A percentile compares a stretch with the other conserved stretches of the same genome.
Evolutionary conservation across 2,797 vertebrate genomes (phyloP).

Genomic region (Tadarida brasiliensis): DNA sequence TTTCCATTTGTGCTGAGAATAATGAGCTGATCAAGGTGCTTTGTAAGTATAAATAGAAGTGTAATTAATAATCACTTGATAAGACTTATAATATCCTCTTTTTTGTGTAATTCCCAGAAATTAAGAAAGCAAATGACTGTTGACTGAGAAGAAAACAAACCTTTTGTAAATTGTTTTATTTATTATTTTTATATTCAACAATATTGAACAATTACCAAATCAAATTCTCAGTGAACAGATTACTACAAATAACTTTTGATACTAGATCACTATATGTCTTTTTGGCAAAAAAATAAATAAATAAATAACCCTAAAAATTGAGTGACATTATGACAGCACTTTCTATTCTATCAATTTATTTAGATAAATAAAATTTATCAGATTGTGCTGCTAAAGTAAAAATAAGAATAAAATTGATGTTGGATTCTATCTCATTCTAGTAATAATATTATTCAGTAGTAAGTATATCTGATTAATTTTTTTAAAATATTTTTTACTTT

Average conservation of each 20-base stretch:
- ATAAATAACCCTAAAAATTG: neutral
- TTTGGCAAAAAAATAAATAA: neutral
- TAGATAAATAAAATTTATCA: neutral
- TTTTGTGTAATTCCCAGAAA: neutral
- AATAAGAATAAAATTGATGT: neutral
- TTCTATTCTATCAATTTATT: neutral
- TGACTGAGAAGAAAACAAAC: slow-evolving; percentile 10
- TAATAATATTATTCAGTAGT: neutral
- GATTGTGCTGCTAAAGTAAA: neutral
- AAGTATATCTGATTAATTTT: neutral
- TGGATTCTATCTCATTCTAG: neutral
- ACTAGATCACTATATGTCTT: neutral
- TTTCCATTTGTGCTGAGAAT: neutral
- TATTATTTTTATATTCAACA: slow-evolving; percentile 15
- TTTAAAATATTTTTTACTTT: neutral
- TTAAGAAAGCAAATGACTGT: neutral
- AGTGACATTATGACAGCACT: neutral
- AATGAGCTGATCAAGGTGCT: neutral
- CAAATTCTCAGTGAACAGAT: neutral
- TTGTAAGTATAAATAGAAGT: neutral
- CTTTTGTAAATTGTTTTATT: slow-evolving; percentile 30
- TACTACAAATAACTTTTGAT: slow-evolving; percentile 37
- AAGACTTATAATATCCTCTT: neutral
- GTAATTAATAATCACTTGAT: neutral
- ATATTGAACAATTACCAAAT: neutral